phyloP scores from a whole-genome alignment of 1,140 invertebrate genomes.

The Bacillus rossius region DNA sequence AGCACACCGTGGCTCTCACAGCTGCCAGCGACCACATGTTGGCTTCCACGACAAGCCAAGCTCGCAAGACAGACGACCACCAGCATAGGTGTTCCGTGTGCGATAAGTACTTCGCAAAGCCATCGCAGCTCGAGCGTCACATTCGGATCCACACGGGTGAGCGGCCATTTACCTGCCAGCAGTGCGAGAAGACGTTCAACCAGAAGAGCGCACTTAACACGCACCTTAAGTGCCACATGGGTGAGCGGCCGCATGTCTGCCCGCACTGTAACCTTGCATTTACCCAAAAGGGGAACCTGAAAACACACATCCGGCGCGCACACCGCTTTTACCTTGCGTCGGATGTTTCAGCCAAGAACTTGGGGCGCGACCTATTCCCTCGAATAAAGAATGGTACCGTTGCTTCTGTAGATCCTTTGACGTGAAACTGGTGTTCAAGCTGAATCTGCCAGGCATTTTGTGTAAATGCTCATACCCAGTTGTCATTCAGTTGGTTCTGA shows the following conservation, averaged over 20 bases:
- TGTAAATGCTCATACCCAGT: no score
- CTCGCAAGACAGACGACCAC: no score
- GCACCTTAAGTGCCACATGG: slow-evolving; percentile 41
- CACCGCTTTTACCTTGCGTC: slow-evolving; percentile 27
- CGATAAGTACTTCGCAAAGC: slow-evolving; percentile 40
- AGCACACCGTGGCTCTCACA: no score
- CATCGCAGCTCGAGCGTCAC: slow-evolving; percentile 40
- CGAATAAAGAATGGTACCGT: no score
- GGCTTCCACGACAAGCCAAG: no score
- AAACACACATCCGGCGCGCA: slow-evolving; percentile 52
- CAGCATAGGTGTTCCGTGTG: slow-evolving; percentile 37
- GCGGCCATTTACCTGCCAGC: slow-evolving; percentile 58
- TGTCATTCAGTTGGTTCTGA: no score
- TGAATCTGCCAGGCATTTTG: no score
- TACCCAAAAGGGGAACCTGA: slow-evolving; percentile 55
- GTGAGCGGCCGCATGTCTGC: slow-evolving; percentile 47
- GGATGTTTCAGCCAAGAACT: no score
- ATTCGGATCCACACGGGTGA: slow-evolving; percentile 52
- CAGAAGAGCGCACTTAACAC: slow-evolving; percentile 27
- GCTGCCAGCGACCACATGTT: no score
- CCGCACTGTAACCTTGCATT: slow-evolving; percentile 47
- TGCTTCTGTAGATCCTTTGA: no score
- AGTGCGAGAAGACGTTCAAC: slow-evolving; percentile 57
- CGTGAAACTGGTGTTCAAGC: no score
- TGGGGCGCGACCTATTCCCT: no score